Base-by-base conservation (phyloP, 1,140 invertebrate species). In the Tyrophagus putrescentiae region DNA sequence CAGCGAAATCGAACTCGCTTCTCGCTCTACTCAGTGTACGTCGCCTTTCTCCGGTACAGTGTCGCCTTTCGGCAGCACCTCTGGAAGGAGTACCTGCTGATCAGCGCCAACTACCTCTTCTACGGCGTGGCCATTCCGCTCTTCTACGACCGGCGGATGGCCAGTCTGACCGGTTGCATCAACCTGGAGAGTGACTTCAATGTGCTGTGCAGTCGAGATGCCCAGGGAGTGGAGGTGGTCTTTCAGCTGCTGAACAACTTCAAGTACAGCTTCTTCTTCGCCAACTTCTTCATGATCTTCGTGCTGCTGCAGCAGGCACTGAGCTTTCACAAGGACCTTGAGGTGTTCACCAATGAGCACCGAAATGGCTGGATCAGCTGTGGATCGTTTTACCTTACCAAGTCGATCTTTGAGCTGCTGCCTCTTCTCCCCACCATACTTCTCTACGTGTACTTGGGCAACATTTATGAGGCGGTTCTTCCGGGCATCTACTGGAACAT, bases 81-180 rank as follows among this genome's bases (percentile, higher is more conserved):
- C 9, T 56, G 53, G 53, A 50, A 56, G 16, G 16, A 4, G 2
- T 42, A n/a, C 9, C 25, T 28, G 18, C 33, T 56, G 4, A 13
- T 61, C 52, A 57, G 54, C 59, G 54, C 54, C 53, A 27, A 48
- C 45, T 64, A 60, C 54, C 42, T 60, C 52, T 57, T 41, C 42
- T 63, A 42, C 33, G 59, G 53, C 50, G n/a, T 45, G 53, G 53
- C 52, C 52, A 61, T 64, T 41, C 61, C 54, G 52, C 1, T 45
- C 25, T 4, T 41, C 1, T 58, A 11, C 9, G 21, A 58, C n/a
- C 31, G 9, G 18, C 25, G 45, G 13, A 58, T 58, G n/a, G 31
- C n/a, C 9, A 25, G 45, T 21, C 18, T n/a, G 9, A 23, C 16
- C 29, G 56, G 56, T 39, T 58, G 56, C 39, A 18, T 56, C 13